These are phyloP conservation scores for Eupsilia transversa DNA, from an alignment of 2,888 invertebrate species.

Conservation along the genomic window DNA sequence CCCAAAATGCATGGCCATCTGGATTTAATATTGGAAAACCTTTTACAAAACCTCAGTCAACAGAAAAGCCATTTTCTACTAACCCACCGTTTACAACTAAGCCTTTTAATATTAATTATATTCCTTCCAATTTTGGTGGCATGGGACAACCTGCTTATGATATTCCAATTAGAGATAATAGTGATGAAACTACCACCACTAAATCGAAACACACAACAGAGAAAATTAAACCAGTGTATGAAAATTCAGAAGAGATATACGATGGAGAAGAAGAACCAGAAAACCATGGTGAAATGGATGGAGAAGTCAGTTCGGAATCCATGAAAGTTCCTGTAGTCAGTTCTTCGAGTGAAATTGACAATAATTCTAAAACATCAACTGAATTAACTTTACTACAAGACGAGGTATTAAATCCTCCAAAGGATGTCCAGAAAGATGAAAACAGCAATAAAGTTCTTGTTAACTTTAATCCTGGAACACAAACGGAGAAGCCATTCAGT, in stretches of 20 bases:
- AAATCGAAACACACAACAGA: constrained; percentile 70
- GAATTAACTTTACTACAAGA: constrained; percentile 76
- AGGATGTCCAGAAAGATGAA: constrained; percentile 68
- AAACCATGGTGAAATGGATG: constrained; percentile 77
- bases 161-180: constrained; percentile 86
- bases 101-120: constrained; percentile 79
- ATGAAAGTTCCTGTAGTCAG: constrained; percentile 87
- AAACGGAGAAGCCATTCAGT: constrained; percentile 88
- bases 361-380: constrained; percentile 70
- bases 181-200: constrained; percentile 81
- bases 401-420: constrained; percentile 72
- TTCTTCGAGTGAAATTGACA: constrained; percentile 78
- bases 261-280: constrained; percentile 84
- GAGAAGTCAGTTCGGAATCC: constrained; percentile 87
- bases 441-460: constrained; percentile 64
- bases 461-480: constrained; percentile 82
- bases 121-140: constrained; percentile 80
- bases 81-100: constrained; percentile 73
- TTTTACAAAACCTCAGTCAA: constrained; percentile 78
- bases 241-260: constrained; percentile 86
- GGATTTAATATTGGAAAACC: constrained; percentile 83
- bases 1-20: constrained; percentile 71
- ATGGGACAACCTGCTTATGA: constrained; percentile 85
- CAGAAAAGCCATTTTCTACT: constrained; percentile 69
- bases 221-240: constrained; percentile 81